These are phyloP conservation scores for Heterotilapia buettikoferi DNA, from an alignment of 2,113 vertebrate genomes.

Conservation along the genomic window DNA sequence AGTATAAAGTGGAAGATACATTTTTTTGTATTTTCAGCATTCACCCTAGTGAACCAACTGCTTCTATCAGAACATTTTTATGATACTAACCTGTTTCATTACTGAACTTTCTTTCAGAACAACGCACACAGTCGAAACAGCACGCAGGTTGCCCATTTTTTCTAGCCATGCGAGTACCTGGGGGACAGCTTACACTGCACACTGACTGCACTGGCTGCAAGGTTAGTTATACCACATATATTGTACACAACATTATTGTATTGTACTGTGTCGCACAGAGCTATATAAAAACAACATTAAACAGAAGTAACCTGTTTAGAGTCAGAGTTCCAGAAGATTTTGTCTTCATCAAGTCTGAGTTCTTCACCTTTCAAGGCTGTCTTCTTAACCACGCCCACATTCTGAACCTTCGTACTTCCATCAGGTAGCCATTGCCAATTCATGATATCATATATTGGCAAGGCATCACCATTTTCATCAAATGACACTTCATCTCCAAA, in stretches of 20 bases:
- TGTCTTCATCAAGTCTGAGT: constrained; percentile 50
- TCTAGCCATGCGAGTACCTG: constrained; percentile 68
- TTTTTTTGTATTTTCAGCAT: not conserved
- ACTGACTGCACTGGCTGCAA: constrained; percentile 21
- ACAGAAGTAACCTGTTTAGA: not conserved
- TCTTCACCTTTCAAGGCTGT: constrained; percentile 22
- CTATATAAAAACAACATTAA: not conserved
- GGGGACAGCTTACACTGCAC: constrained; percentile 71
- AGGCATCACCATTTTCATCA: constrained; percentile 65
- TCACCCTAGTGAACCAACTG: not conserved
- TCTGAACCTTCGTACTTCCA: constrained; percentile 37
- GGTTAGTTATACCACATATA: not conserved
- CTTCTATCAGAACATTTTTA: not conserved
- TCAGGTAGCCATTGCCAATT: constrained; percentile 63
- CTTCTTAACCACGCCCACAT: constrained; percentile 56
- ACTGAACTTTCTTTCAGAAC: constrained; percentile 72
- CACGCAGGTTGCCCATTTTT: constrained; percentile 69
- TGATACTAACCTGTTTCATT: constrained; percentile 51
- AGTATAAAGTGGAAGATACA: not conserved
- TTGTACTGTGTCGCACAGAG: not conserved
- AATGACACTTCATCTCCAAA: constrained; percentile 68
- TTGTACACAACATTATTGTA: not conserved
- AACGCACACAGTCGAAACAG: constrained; percentile 77
- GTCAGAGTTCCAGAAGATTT: constrained; percentile 4
- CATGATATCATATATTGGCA: constrained; percentile 69